These are phyloP conservation scores for Agonopterix subpropinquella DNA, from an alignment of 2,888 invertebrate species.

Conservation along the genomic window DNA sequence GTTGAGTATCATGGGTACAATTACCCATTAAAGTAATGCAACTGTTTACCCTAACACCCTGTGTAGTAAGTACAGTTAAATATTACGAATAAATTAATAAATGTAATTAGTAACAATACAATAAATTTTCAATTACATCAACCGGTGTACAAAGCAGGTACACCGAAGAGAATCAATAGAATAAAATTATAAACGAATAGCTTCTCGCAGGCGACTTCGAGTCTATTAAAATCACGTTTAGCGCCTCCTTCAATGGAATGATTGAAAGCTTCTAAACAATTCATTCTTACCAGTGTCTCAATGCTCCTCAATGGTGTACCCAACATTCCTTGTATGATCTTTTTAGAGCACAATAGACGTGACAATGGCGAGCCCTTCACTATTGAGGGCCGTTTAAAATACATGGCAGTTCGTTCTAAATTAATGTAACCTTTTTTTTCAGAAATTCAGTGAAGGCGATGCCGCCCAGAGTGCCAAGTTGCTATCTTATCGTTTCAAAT, in stretches of 20 bases:
- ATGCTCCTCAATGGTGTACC: constrained; percentile 66
- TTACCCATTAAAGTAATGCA: too few species aligned
- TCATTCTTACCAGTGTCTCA: constrained; percentile 52
- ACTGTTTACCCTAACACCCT: too few species aligned
- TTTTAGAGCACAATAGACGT: constrained; percentile 56
- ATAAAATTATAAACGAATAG: constrained; percentile 51
- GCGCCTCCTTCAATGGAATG: constrained; percentile 68
- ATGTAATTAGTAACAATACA: too few species aligned
- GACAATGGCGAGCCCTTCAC: constrained; percentile 54
- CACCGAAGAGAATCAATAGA: constrained; percentile 42
- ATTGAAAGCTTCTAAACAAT: constrained; percentile 71
- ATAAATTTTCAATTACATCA: too few species aligned
- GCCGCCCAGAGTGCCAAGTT: constrained; percentile 53
- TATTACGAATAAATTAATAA: too few species aligned
- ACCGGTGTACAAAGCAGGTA: constrained; percentile 33
- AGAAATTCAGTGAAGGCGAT: constrained; percentile 48
- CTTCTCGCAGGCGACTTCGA: constrained; percentile 62
- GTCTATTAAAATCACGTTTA: constrained; percentile 73
- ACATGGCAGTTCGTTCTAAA: constrained; percentile 52
- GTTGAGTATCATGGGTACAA: too few species aligned
- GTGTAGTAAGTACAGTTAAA: too few species aligned
- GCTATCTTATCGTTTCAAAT: constrained; percentile 3
- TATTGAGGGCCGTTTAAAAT: constrained; percentile 53
- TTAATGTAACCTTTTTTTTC: constrained; percentile 64
- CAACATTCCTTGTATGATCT: constrained; percentile 66